phyloP scores from a whole-genome alignment of 2,888 invertebrate species.

The Koerneria pararmatus region DNA sequence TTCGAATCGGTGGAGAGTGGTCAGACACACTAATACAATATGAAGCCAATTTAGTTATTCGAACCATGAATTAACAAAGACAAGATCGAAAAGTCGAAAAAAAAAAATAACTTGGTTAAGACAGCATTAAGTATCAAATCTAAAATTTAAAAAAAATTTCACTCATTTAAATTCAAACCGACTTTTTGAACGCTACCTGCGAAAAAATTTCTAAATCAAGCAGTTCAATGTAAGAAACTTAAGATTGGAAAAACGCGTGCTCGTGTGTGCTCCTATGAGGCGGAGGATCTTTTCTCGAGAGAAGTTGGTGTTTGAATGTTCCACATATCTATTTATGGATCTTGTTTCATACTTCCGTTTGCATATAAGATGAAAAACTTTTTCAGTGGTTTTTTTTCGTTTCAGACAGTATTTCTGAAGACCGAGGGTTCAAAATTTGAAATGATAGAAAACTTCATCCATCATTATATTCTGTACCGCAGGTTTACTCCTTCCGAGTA shows the following conservation, averaged over 20 bases:
- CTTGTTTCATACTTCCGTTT: background rate
- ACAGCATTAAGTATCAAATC: too few species aligned
- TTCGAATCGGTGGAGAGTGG: conserved; percentile 39
- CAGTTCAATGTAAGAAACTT: background rate
- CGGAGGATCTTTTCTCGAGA: conserved; percentile 45
- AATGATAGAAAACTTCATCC: background rate
- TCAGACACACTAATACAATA: background rate
- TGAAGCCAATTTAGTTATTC: too few species aligned
- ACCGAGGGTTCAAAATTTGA: background rate
- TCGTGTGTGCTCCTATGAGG: conserved; percentile 31
- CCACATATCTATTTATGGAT: background rate
- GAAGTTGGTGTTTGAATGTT: conserved; percentile 21
- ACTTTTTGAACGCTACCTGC: too few species aligned
- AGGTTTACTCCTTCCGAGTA: conserved; percentile 47
- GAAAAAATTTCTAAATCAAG: too few species aligned
- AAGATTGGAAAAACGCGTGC: conserved; percentile 31
- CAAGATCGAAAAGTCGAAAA: too few species aligned
- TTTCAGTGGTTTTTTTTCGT: background rate
- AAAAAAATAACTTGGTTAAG: too few species aligned
- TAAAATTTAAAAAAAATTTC: too few species aligned
- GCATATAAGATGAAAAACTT: background rate
- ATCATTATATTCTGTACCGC: background rate
- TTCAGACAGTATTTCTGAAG: background rate
- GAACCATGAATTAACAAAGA: too few species aligned
- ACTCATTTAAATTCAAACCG: too few species aligned